phyloP scores from a whole-genome alignment of 1,140 invertebrate species.

The Megalonaias nervosa region DNA sequence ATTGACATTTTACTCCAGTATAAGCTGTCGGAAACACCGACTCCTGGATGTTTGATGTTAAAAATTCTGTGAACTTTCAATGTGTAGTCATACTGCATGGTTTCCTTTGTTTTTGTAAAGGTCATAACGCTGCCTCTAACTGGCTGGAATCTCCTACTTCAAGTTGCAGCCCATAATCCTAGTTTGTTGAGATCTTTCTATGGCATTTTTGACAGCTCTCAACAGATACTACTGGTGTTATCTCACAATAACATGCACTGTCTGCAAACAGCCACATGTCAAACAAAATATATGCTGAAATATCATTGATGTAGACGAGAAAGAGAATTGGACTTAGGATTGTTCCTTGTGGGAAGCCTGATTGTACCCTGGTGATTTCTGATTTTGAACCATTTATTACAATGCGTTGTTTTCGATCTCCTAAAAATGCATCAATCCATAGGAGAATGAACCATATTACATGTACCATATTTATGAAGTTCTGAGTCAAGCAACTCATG shows the following conservation, averaged over 20 bases:
- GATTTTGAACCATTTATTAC: conserved; percentile 17
- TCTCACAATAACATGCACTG: conserved; percentile 15
- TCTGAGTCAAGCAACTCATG: conserved; percentile 15
- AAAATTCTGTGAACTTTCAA: conserved; percentile 8
- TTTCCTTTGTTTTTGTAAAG: conserved; percentile 3
- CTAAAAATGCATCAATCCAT: conserved; percentile 22
- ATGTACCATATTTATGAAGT: conserved; percentile 11
- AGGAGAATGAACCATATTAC: neutral
- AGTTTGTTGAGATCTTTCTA: conserved; percentile 9
- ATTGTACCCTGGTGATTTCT: neutral
- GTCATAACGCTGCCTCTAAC: conserved; percentile 13
- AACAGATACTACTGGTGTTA: neutral
- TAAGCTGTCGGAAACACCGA: conserved; percentile 1
- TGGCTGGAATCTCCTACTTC: conserved; percentile 9
- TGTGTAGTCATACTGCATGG: conserved; percentile 10
- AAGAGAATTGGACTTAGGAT: neutral
- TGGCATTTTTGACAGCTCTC: neutral
- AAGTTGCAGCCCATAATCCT: neutral
- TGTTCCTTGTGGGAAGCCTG: conserved; percentile 23
- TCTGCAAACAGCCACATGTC: conserved; percentile 7
- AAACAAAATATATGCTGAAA: conserved; percentile 3
- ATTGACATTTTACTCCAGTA: neutral
- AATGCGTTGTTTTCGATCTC: conserved; percentile 9
- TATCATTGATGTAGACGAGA: conserved; percentile 12
- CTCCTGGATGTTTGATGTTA: conserved; percentile 19